Conservation (phyloP, 2,888 invertebrate genomes). For the Phengaris alcon region DNA sequence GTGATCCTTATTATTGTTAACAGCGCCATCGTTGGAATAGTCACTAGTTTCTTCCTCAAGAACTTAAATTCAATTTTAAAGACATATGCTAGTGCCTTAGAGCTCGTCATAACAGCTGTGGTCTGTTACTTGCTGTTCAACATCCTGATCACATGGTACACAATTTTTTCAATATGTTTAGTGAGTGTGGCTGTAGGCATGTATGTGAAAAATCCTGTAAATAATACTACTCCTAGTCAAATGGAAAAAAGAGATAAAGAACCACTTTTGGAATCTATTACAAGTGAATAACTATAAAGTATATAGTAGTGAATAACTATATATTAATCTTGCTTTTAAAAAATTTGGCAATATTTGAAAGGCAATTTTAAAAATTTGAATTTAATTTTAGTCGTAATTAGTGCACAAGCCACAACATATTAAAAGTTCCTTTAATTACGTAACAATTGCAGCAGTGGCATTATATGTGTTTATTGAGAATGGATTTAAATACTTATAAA, state of each 20-base stretch:
- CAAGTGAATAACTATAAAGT: constrained; percentile 35
- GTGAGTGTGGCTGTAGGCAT: constrained; percentile 91
- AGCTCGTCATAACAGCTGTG: constrained; percentile 93
- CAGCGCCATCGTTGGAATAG: constrained; percentile 94
- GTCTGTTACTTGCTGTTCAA: constrained; percentile 91
- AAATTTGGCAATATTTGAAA: constrained; percentile 7
- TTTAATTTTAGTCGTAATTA: neutral
- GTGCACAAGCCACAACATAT: neutral
- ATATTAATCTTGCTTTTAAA: neutral
- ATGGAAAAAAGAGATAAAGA: constrained; percentile 49
- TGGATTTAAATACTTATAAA: neutral
- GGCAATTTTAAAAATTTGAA: neutral
- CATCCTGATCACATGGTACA: constrained; percentile 90
- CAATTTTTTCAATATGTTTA: constrained; percentile 88
- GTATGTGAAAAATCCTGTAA: constrained; percentile 94
- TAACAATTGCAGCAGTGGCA: neutral
- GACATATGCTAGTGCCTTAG: constrained; percentile 96
- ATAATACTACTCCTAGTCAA: constrained; percentile 59
- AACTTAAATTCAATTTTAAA: constrained; percentile 96
- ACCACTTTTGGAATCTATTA: constrained; percentile 55
- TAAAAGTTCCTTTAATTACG: neutral
- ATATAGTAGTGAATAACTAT: too few species aligned
- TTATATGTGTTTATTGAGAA: neutral
- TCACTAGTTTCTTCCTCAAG: constrained; percentile 95
- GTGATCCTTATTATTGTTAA: constrained; percentile 91